Evolutionary conservation across 1,140 invertebrate species (phyloP).

Genomic region (Drosophila rufa): DNA sequence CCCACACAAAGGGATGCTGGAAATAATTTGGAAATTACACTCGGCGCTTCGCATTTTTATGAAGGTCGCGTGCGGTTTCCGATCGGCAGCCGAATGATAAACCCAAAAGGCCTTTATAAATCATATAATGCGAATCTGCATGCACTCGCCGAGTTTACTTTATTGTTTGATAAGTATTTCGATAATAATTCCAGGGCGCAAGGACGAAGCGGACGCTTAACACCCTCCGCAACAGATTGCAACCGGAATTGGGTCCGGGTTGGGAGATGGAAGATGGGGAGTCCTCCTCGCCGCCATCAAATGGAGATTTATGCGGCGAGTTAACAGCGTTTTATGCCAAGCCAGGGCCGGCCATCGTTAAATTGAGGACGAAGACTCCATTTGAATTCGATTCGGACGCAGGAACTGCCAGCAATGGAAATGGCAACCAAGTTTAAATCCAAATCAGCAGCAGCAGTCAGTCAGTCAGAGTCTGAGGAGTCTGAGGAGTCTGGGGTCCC

Average conservation of each 20-base stretch:
- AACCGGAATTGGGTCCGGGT: conserved; percentile 3
- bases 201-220: conserved; percentile 53
- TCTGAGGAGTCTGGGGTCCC: not conserved
- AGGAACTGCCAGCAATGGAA: not conserved
- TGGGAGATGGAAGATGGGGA: not conserved
- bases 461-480: conserved; percentile 11
- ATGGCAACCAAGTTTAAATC: conserved; percentile 2
- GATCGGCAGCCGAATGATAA: conserved; percentile 52
- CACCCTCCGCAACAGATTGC: conserved; percentile 48
- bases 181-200: conserved; percentile 63
- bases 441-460: conserved; percentile 48
- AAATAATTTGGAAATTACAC: conserved; percentile 81
- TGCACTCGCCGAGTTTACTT: conserved; percentile 49
- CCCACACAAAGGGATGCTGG: conserved; percentile 44
- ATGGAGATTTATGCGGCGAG: conserved; percentile 66
- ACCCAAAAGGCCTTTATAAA: conserved; percentile 29
- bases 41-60: conserved; percentile 64
- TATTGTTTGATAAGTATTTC: conserved; percentile 83
- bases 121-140: conserved; percentile 62
- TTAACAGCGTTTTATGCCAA: conserved; percentile 39
- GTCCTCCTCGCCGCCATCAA: conserved; percentile 35
- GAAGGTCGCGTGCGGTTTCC: conserved; percentile 81
- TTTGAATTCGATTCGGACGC: conserved; percentile 11
- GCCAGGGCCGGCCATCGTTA: conserved; percentile 19
- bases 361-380: conserved; percentile 13